Percentiles rank a stretch among this genome's conserved stretches.
phyloP scores from a whole-genome alignment of 2,888 invertebrate species.

The Ichneumoninae sp. region DNA sequence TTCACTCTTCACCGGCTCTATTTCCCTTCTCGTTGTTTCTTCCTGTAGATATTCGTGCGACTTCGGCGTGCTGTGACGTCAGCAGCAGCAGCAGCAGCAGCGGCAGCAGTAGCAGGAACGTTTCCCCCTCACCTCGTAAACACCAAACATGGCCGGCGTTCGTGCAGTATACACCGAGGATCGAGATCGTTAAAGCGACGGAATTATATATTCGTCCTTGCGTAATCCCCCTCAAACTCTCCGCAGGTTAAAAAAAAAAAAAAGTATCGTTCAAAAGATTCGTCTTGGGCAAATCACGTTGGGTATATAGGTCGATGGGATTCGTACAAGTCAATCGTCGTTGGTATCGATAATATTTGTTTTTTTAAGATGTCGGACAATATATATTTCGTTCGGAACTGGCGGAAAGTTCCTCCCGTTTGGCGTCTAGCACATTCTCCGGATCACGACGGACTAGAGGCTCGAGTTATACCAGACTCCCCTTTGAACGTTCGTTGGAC shows the following conservation, averaged over 20 bases:
- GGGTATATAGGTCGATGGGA: slow-evolving; percentile 9
- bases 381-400: slow-evolving; percentile 42
- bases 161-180: slow-evolving; percentile 59
- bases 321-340: neutral
- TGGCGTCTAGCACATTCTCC: slow-evolving; percentile 81
- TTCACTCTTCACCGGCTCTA: slow-evolving; percentile 30
- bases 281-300: neutral
- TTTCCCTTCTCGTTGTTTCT: slow-evolving; percentile 13
- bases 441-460: slow-evolving; percentile 84
- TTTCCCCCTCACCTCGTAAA: slow-evolving; percentile 83
- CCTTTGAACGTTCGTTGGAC: slow-evolving; percentile 80
- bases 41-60: slow-evolving; percentile 68
- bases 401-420: slow-evolving; percentile 70
- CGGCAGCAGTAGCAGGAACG: slow-evolving; percentile 37
- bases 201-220: slow-evolving; percentile 26
- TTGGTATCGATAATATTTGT: neutral
- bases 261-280: neutral
- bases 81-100: slow-evolving; percentile 69
- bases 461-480: slow-evolving; percentile 81
- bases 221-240: slow-evolving; percentile 17
- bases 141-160: slow-evolving; percentile 84
- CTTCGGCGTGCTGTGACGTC: slow-evolving; percentile 81
- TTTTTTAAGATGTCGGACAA: slow-evolving; percentile 31
- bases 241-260: neutral
- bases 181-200: slow-evolving; percentile 62